Percentiles rank a stretch among this genome's conserved stretches.
Conservation (phyloP, 2,888 invertebrate species). For the Polydesmus complanatus region DNA sequence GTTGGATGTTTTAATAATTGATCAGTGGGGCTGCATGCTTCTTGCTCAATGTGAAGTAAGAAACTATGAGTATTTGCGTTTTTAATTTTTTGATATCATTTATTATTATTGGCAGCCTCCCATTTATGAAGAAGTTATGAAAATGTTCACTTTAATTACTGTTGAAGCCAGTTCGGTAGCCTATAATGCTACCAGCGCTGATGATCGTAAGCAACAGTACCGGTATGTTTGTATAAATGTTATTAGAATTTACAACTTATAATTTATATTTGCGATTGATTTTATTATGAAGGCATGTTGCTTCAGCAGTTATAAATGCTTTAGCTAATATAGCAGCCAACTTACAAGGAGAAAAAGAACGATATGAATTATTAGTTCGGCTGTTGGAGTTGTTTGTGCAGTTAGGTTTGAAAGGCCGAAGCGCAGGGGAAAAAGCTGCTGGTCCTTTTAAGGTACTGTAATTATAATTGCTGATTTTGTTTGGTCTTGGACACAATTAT, state of each 20-base stretch:
- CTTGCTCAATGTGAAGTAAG: conserved; percentile 36
- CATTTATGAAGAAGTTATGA: conserved; percentile 88
- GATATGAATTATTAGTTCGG: conserved; percentile 70
- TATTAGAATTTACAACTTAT: neutral
- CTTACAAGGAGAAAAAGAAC: conserved; percentile 69
- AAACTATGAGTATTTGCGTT: neutral
- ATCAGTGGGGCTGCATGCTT: conserved; percentile 95
- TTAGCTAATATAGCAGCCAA: conserved; percentile 91
- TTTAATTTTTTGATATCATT: conserved; percentile 14
- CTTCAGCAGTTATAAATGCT: conserved; percentile 89
- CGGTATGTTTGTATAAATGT: conserved; percentile 27
- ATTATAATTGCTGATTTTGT: neutral
- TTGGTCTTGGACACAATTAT: neutral
- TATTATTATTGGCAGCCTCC: conserved; percentile 33
- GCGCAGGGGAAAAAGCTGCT: conserved; percentile 83
- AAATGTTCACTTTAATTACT: conserved; percentile 91
- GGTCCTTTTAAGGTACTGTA: conserved; percentile 43
- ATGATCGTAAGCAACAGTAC: conserved; percentile 47
- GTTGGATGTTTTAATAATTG: conserved; percentile 84
- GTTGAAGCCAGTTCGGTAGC: conserved; percentile 58
- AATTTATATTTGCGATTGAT: neutral
- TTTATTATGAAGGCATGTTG: conserved; percentile 51
- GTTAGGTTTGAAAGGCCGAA: conserved; percentile 89
- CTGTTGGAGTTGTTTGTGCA: conserved; percentile 94
- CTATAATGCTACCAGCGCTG: conserved; percentile 42